Evolutionary conservation across 2,888 invertebrate genomes (phyloP).

Genomic region (Stenolophus ochropezus): DNA sequence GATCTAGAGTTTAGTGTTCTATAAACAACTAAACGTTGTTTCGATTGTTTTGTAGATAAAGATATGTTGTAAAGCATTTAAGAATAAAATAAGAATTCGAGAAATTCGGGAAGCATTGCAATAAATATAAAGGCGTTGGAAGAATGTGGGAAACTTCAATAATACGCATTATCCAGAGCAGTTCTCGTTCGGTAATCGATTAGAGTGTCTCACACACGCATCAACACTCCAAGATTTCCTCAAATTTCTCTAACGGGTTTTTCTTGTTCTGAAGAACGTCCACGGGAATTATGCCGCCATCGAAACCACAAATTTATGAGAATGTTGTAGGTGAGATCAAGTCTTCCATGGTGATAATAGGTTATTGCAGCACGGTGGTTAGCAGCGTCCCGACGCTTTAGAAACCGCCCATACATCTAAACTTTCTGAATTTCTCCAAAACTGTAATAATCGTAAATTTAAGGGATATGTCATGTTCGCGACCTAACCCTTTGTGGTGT

Average conservation of each 20-base stretch:
- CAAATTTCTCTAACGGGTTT: slow-evolving; percentile 21
- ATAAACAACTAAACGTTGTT: no score
- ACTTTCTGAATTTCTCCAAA: slow-evolving; percentile 65
- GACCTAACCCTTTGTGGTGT: slow-evolving; percentile 51
- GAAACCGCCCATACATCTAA: slow-evolving; percentile 60
- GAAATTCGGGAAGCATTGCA: not conserved
- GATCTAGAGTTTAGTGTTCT: no score
- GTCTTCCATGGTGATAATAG: slow-evolving; percentile 55
- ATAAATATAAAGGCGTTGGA: not conserved
- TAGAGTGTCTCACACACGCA: slow-evolving; percentile 13
- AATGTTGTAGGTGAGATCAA: slow-evolving; percentile 55
- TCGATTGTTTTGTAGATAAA: no score
- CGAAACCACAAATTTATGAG: slow-evolving; percentile 53
- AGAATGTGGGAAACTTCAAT: not conserved
- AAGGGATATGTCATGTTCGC: slow-evolving; percentile 59
- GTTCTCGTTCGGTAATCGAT: not conserved
- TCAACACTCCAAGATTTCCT: slow-evolving; percentile 21
- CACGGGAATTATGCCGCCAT: slow-evolving; percentile 39
- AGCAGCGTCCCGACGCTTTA: slow-evolving; percentile 23
- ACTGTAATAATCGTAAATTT: slow-evolving; percentile 68
- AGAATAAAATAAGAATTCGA: not conserved
- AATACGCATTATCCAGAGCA: not conserved
- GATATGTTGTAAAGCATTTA: no score
- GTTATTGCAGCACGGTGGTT: slow-evolving; percentile 55
- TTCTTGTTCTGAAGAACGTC: slow-evolving; percentile 37